These are phyloP conservation scores for Phlogophora meticulosa DNA, from an alignment of 2,888 invertebrate species.

Conservation along the genomic window DNA sequence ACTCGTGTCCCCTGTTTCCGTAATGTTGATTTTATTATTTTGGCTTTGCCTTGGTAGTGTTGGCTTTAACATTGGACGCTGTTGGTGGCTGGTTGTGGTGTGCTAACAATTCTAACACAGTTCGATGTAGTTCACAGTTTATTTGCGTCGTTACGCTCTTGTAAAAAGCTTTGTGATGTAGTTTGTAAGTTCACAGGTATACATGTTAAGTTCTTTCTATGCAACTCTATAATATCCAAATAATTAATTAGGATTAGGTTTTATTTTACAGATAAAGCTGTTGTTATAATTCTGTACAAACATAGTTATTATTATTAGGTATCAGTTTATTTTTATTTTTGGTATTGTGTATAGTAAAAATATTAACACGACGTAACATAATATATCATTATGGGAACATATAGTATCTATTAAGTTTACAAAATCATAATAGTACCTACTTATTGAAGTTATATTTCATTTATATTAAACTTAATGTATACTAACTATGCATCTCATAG, in stretches of 20 bases:
- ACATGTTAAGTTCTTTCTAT: constrained; percentile 55
- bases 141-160: constrained; percentile 85
- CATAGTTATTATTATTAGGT: constrained; percentile 39
- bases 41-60: constrained; percentile 90
- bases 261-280: constrained; percentile 39
- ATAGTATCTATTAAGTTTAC: constrained; percentile 73
- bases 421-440: constrained; percentile 6
- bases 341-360: constrained; percentile 65
- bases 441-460: not conserved
- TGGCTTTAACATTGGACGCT: constrained; percentile 89
- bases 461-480: constrained; percentile 68
- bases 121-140: constrained; percentile 79
- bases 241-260: constrained; percentile 52
- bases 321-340: constrained; percentile 53
- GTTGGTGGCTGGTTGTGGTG: constrained; percentile 87
- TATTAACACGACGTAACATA: constrained; percentile 73
- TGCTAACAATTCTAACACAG: constrained; percentile 90
- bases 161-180: constrained; percentile 79
- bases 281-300: constrained; percentile 26
- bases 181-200: constrained; percentile 66
- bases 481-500: constrained; percentile 65
- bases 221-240: constrained; percentile 51
- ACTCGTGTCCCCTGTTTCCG: constrained; percentile 89
- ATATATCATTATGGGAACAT: constrained; percentile 66
- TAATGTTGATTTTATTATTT: constrained; percentile 89